Conservation (phyloP, 2,113 vertebrate genomes). For the Monopterus albus region DNA sequence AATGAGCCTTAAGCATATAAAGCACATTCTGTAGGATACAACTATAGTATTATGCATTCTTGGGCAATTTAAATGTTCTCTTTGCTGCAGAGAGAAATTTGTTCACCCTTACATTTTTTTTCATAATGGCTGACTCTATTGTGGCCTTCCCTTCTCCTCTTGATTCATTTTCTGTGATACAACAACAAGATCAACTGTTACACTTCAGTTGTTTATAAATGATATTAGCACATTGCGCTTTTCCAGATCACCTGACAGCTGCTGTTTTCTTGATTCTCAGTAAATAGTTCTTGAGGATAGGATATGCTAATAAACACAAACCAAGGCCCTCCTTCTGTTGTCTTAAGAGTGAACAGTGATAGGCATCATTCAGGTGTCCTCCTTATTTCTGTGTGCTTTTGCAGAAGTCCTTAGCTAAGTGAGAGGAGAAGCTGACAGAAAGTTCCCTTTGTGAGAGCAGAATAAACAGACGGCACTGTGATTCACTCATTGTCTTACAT, state of each 20-base stretch:
- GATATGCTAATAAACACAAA: slow-evolving; percentile 17
- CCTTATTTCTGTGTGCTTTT: neutral
- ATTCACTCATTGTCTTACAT: slow-evolving; percentile 29
- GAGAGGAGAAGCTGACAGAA: slow-evolving; percentile 35
- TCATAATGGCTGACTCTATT: slow-evolving; percentile 19
- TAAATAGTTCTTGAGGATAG: neutral
- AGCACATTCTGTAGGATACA: neutral
- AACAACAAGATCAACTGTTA: slow-evolving; percentile 4
- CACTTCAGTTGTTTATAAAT: neutral
- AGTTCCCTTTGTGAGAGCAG: slow-evolving; percentile 37
- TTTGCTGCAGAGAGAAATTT: neutral
- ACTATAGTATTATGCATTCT: too few species aligned
- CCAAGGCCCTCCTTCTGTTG: neutral
- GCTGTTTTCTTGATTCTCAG: slow-evolving; percentile 19
- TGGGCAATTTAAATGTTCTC: too few species aligned
- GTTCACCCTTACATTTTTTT: neutral
- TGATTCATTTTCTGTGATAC: neutral
- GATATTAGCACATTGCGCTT: neutral
- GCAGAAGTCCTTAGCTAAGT: slow-evolving; percentile 21
- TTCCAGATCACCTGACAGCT: slow-evolving; percentile 10
- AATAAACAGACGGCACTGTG: slow-evolving; percentile 48
- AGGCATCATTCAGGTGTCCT: slow-evolving; percentile 4
- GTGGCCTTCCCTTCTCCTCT: neutral
- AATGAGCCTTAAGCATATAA: neutral
- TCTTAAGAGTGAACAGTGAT: neutral